A percentile compares a stretch with the other conserved stretches of the same genome.
phyloP scores from a whole-genome alignment of 2,113 vertebrate species.

The Copsychus sechellarum region DNA sequence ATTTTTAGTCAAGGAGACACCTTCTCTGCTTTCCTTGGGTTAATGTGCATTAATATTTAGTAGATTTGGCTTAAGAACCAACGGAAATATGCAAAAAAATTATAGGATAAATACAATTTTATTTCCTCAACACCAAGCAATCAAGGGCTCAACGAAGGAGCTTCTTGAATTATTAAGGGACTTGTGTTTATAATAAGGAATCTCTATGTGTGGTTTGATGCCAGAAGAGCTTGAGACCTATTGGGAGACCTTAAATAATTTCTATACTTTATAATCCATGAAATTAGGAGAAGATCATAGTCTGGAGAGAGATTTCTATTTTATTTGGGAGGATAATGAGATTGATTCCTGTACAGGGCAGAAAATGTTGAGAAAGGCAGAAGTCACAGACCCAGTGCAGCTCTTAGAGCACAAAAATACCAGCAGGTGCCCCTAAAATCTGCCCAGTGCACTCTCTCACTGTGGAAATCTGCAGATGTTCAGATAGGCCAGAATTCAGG shows the following conservation, averaged over 20 bases:
- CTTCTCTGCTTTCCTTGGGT: not conserved
- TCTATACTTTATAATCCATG: not conserved
- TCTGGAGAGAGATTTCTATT: not conserved
- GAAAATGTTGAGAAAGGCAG: not conserved
- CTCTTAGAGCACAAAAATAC: not conserved
- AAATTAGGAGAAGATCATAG: not conserved
- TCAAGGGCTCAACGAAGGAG: not conserved
- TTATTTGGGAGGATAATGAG: not conserved
- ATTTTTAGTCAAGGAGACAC: not conserved
- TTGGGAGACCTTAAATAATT: not conserved
- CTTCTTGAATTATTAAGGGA: not conserved
- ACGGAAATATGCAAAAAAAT: not conserved
- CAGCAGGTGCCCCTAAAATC: not conserved
- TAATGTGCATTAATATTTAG: not conserved
- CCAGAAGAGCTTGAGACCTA: not conserved
- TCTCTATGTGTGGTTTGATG: not conserved
- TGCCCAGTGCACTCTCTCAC: not conserved
- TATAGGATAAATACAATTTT: not conserved
- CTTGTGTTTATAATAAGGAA: not conserved
- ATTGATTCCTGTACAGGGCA: not conserved
- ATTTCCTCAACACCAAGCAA: not conserved
- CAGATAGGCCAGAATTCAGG: not conserved
- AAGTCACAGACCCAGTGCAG: not conserved
- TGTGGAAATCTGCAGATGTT: not conserved
- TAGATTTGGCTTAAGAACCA: not conserved